These are phyloP conservation scores for Habroteleia sp. DNA, from an alignment of 2,888 invertebrate species.

Conservation along the genomic window DNA sequence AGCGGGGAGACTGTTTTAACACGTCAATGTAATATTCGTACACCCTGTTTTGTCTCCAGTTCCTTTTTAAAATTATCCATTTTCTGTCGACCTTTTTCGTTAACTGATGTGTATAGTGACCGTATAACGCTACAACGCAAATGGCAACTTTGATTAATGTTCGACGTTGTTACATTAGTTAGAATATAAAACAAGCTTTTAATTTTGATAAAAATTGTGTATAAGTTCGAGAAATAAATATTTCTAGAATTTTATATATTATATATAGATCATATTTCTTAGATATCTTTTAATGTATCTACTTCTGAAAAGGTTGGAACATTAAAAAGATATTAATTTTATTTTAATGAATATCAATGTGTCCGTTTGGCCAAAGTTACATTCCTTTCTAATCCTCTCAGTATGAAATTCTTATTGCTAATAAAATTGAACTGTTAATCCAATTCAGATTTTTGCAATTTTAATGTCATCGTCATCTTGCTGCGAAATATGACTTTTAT, in stretches of 20 bases:
- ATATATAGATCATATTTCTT: too few species aligned
- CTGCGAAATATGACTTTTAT: conserved; percentile 48
- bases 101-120: conserved; percentile 91
- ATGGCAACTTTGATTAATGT: conserved; percentile 59
- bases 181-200: conserved; percentile 32
- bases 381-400: too few species aligned
- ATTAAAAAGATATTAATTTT: too few species aligned
- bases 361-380: too few species aligned
- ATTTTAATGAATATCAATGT: too few species aligned
- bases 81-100: conserved; percentile 88
- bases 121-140: conserved; percentile 86
- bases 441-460: conserved; percentile 22
- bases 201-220: conserved; percentile 20
- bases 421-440: conserved; percentile 19
- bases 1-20: conserved; percentile 85
- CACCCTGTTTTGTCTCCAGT: conserved; percentile 90
- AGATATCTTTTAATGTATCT: too few species aligned
- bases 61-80: conserved; percentile 91
- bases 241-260: too few species aligned
- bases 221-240: conserved; percentile 1
- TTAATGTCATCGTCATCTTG: conserved; percentile 9
- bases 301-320: too few species aligned
- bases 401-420: too few species aligned
- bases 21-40: conserved; percentile 94
- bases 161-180: conserved; percentile 68